These are phyloP conservation scores for Boloria euphrosyne DNA, from an alignment of 2,888 invertebrate genomes.

Conservation along the genomic window DNA sequence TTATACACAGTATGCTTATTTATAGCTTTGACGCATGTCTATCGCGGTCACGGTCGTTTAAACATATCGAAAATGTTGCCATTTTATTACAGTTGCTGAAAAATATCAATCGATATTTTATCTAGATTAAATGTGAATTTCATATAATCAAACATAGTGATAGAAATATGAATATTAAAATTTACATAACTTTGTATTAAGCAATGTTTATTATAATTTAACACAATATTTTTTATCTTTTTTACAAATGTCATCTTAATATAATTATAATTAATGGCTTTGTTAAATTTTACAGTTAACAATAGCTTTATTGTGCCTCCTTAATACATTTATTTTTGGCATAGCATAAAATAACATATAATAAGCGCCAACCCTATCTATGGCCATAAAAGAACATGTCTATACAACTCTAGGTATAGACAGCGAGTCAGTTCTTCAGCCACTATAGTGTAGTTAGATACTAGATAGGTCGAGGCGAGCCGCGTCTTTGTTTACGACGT, in stretches of 20 bases:
- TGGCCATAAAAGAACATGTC: conserved; percentile 16
- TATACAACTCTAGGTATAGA: conserved; percentile 38
- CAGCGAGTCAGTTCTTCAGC: conserved; percentile 42
- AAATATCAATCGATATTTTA: conserved; percentile 8
- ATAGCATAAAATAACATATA: background rate
- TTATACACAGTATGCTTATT: conserved; percentile 12
- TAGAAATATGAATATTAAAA: background rate
- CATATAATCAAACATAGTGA: conserved; percentile 9
- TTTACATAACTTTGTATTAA: background rate
- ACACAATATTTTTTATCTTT: no score
- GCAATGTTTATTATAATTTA: no score
- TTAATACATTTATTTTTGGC: background rate
- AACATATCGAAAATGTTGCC: conserved; percentile 9
- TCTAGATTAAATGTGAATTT: background rate
- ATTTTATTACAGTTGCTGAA: conserved; percentile 4
- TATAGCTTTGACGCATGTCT: conserved; percentile 19
- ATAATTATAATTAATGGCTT: no score
- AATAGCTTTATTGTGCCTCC: no score
- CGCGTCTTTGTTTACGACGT: conserved; percentile 42
- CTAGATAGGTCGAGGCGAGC: conserved; percentile 42
- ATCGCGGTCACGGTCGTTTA: conserved; percentile 30
- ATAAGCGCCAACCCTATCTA: conserved; percentile 15
- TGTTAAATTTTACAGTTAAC: no score
- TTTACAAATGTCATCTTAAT: no score
- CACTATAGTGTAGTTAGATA: conserved; percentile 36